These are phyloP conservation scores for Nibea albiflora DNA, from an alignment of 2,113 vertebrate species.

Conservation along the genomic window DNA sequence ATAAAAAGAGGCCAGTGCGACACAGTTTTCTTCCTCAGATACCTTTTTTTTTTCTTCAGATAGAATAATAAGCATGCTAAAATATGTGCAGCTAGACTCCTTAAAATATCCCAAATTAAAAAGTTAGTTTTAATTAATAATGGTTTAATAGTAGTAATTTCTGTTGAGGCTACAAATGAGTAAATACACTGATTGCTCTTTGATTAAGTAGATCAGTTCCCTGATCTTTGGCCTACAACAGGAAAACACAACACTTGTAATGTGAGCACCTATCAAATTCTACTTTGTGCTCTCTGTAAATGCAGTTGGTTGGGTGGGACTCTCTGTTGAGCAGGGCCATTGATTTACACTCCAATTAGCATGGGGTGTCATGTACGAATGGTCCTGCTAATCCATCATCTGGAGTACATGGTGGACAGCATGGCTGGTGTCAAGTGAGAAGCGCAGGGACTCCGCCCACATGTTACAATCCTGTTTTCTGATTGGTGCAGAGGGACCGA, in stretches of 20 bases:
- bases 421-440: constrained; percentile 37
- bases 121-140: neutral
- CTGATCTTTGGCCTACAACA: constrained; percentile 20
- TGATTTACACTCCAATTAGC: constrained; percentile 63
- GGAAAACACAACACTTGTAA: constrained; percentile 5
- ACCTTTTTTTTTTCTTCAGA: constrained; percentile 3
- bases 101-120: constrained; percentile 8
- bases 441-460: constrained; percentile 22
- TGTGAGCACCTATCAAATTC: constrained; percentile 19
- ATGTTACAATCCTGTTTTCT: constrained; percentile 10
- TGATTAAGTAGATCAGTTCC: neutral
- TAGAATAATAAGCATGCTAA: neutral
- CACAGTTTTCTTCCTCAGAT: constrained; percentile 4
- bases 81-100: neutral
- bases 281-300: constrained; percentile 16
- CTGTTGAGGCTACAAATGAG: neutral
- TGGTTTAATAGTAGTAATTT: neutral
- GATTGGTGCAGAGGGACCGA: constrained; percentile 37
- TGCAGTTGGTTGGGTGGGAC: neutral
- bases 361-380: constrained; percentile 36
- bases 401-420: constrained; percentile 50
- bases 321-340: constrained; percentile 45
- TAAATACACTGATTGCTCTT: neutral
- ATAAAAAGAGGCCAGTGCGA: neutral
- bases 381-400: constrained; percentile 63